Evolutionary conservation across 2,113 vertebrate species (phyloP).

Genomic region (Prionailurus bengalensis): DNA sequence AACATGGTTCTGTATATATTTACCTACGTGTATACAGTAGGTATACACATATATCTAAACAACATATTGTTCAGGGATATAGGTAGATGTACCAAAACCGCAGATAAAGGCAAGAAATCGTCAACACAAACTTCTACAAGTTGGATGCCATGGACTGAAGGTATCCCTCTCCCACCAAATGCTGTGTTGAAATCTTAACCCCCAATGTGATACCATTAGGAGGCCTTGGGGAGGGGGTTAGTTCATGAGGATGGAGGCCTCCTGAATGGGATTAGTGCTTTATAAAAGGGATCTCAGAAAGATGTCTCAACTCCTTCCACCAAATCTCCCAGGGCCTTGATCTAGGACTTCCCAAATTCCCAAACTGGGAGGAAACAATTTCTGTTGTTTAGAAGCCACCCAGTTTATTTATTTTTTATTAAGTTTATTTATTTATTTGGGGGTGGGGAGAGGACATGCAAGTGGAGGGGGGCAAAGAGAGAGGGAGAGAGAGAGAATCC

Average conservation of each 20-base stretch:
- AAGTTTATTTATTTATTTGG: too few relatives aligned
- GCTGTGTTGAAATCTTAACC: neutral
- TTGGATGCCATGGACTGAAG: neutral
- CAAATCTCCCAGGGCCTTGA: neutral
- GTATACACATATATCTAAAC: neutral
- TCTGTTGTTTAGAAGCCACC: neutral
- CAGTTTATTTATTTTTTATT: neutral
- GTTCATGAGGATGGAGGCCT: neutral
- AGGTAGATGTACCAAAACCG: neutral
- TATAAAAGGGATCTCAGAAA: neutral
- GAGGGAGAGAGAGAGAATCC: too few relatives aligned
- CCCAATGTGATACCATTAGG: neutral
- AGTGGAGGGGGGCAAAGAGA: too few relatives aligned
- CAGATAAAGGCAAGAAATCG: neutral
- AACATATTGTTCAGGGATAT: neutral
- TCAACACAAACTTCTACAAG: neutral
- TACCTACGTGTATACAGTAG: neutral
- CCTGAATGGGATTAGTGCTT: neutral
- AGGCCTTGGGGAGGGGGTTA: neutral
- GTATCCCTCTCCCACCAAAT: neutral
- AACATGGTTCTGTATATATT: neutral
- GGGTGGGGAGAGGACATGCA: too few relatives aligned
- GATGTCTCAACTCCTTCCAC: neutral
- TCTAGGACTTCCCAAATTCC: neutral
- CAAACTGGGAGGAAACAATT: too few relatives aligned